Base-by-base conservation (phyloP, 2,113 vertebrate genomes). In the Mesocricetus auratus region DNA sequence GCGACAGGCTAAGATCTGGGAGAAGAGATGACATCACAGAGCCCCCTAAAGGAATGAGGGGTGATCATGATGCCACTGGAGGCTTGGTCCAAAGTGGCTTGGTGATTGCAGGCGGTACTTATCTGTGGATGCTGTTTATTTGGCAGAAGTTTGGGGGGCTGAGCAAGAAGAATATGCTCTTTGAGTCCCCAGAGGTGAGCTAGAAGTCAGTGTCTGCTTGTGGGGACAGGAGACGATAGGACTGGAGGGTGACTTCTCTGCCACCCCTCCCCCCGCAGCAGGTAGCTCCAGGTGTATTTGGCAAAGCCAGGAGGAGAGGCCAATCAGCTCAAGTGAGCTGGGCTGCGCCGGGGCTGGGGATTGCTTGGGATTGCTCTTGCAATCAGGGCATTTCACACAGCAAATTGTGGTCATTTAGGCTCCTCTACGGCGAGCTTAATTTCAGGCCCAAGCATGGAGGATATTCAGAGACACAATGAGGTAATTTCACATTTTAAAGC, bases 391-490 rank as follows among this genome's bases (percentile, higher is more conserved):
- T 98, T 98, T 98, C 98, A 99, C 33, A 97, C 95, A 97, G 98
- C 97, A 98, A 99, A 99, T 99, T 99, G 99, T 98, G 98, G 99
- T 98, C 98, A 98, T 99, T 99, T 99, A 98, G 97, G 97, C 98
- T 98, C 91, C 98, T 97, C 96, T 96, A 96, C 68, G 78, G 98
- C 73, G 66, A 97, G 98, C 98, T 98, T 98, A 97, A 98, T 98
- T 98, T 97, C 97, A 94, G 98, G 97, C 94, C 98, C 97, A 97
- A 98, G 97, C 97, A 93, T 91, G 82, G 97, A 98, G 96, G 98
- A 98, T 98, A 98, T 98, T 98, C 98, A 98, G 98, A 97, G 98
- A 98, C 97, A 99, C 98, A 99, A 99, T 99, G 98, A 98, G 98
- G 98, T 96, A 98, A 98, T 99, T 99, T 98, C 98, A 98, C 98